Conservation (phyloP, 2,888 invertebrate species). For the Drosophila pseudotakahashii region DNA sequence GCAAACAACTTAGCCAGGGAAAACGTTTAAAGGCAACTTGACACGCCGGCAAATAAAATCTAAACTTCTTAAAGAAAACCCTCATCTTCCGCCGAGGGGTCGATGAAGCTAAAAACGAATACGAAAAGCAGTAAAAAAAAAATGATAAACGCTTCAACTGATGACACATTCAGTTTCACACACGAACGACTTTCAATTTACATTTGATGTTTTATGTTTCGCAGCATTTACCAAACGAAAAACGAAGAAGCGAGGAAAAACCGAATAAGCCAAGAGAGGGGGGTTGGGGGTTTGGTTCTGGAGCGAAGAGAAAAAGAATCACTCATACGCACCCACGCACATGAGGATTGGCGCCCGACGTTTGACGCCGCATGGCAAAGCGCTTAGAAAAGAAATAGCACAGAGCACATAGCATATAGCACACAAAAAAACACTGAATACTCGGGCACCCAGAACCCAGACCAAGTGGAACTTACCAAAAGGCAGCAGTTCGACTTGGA, state of each 20-base stretch:
- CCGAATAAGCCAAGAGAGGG: constrained; percentile 6
- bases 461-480: constrained; percentile 35
- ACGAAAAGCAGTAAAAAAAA: constrained; percentile 72
- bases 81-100: constrained; percentile 19
- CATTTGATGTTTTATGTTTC: constrained; percentile 80
- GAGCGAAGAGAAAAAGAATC: constrained; percentile 58
- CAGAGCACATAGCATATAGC: background rate
- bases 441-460: constrained; percentile 10
- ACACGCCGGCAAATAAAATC: constrained; percentile 65
- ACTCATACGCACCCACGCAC: constrained; percentile 79
- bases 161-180: constrained; percentile 81
- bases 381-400: constrained; percentile 47
- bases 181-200: constrained; percentile 82
- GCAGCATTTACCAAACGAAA: constrained; percentile 69
- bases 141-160: constrained; percentile 80
- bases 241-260: constrained; percentile 39
- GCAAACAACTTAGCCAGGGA: constrained; percentile 65
- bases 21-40: constrained; percentile 72
- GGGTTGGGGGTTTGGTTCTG: background rate
- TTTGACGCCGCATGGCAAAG: constrained; percentile 57
- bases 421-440: constrained; percentile 10
- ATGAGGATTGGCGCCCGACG: constrained; percentile 49
- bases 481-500: constrained; percentile 36
- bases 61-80: constrained; percentile 67
- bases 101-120: constrained; percentile 46